Conservation (phyloP, 2,797 vertebrate genomes). For the Paratrypauchen microcephalus region DNA sequence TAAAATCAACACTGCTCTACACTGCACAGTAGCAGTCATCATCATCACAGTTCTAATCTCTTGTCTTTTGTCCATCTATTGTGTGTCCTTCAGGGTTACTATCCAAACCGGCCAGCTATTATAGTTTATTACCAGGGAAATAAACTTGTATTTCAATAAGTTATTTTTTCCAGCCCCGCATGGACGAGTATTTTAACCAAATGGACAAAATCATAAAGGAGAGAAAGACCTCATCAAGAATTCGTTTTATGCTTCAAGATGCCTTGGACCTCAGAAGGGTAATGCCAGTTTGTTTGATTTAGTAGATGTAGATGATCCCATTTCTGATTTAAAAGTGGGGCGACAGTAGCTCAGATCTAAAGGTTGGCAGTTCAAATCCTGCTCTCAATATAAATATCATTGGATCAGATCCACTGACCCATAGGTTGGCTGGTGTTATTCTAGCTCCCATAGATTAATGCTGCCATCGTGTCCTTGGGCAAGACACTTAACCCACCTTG, state of each 20-base stretch:
- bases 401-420: too few species aligned
- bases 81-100: conserved; percentile 84
- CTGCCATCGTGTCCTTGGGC: too few species aligned
- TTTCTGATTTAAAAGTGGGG: too few species aligned
- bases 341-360: too few species aligned
- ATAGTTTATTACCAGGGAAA: too few species aligned
- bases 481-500: too few species aligned
- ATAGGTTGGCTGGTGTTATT: too few species aligned
- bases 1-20: background rate
- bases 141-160: background rate
- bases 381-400: too few species aligned
- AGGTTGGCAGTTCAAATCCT: too few species aligned
- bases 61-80: background rate
- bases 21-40: background rate
- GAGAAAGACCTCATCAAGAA: conserved; percentile 94
- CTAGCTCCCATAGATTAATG: too few species aligned
- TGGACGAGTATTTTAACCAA: conserved; percentile 99
- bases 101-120: conserved; percentile 85
- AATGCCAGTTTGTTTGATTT: conserved; percentile 5
- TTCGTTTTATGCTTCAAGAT: conserved; percentile 97
- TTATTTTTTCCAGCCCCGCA: conserved; percentile 82
- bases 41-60: conserved; percentile 8
- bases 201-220: conserved; percentile 99
- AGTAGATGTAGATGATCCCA: too few species aligned
- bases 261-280: conserved; percentile 92